Percentiles rank a stretch among this genome's conserved stretches.
Evolutionary conservation across 2,888 invertebrate species (phyloP).

Genomic region (Orthosia gracilis): DNA sequence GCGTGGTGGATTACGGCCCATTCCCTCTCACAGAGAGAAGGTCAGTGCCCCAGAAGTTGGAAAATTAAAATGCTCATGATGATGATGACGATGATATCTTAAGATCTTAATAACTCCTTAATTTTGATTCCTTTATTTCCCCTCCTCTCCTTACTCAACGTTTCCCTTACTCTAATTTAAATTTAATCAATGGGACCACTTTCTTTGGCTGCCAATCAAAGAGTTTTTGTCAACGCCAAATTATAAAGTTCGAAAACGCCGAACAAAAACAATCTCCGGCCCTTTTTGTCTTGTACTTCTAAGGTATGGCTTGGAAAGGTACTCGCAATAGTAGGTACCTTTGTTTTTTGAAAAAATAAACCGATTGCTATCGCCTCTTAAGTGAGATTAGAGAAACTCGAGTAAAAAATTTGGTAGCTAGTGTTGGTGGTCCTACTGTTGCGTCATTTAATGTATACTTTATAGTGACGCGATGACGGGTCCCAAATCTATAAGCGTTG

Average conservation of each 20-base stretch:
- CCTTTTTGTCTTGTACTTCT: constrained; percentile 40
- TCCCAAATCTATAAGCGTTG: neutral
- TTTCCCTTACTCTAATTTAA: constrained; percentile 6
- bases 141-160: neutral
- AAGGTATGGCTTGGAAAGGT: neutral
- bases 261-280: constrained; percentile 48
- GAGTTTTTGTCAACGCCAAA: constrained; percentile 48
- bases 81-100: no score
- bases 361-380: neutral
- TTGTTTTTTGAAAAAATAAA: constrained; percentile 32
- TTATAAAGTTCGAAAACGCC: constrained; percentile 20
- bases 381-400: constrained; percentile 51
- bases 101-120: no score
- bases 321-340: neutral
- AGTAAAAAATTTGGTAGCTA: constrained; percentile 22
- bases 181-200: constrained; percentile 42
- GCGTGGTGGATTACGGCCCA: no score
- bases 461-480: neutral
- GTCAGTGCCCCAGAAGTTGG: no score
- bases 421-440: neutral
- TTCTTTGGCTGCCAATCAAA: constrained; percentile 44
- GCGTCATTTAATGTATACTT: constrained; percentile 2
- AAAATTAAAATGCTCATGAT: no score
- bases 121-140: neutral
- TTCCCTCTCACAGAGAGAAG: no score